Evolutionary conservation across 2,888 invertebrate species (phyloP), one percentile per base, ranked within the genome.

Genomic region (Petrophora chlorosata): DNA sequence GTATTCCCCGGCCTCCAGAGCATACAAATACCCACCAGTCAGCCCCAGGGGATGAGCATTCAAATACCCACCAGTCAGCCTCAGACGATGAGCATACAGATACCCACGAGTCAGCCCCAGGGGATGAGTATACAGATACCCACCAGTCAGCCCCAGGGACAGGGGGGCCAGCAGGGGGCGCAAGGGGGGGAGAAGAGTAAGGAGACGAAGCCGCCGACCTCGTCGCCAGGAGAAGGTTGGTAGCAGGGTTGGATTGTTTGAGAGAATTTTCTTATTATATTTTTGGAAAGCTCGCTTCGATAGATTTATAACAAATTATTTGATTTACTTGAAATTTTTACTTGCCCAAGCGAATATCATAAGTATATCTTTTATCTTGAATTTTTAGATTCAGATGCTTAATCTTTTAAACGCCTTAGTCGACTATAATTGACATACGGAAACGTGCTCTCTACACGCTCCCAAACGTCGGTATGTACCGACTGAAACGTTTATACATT

Each of bases 131-230:
- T 72, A 52, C 73, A 73, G 56, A 70, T 75, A 73, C 43, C 73
- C 64, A 64, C 65, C 14, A 69, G 67, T 52, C 23, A 23, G 8
- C 23, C 22, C 22, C 8, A 5, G 3, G 2, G 10, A 4, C 25
- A 25, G 10, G 25, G 22, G 7, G 22, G 25, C 10, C 10, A 25
- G 10, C 19, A 22, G 47, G 50, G 45, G 14, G 3, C 22, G 19
- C 61, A 65, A 35, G 70, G 79, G 76, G 67, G 79, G 81, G 93
- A 94, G 45, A 95, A 95, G 59, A 70, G 86, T 85, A 95, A 95
- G 80, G 93, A 84, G 19, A 52, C 35, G 40, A 82, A 85, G 70
- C 61, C 67, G 59, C 58, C 77, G 52, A 65, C 61, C 44, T 73
- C 74, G 62, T 70, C 76, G 41, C 56, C 53, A 16, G 63, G 56